Conservation (phyloP, 2,888 invertebrate genomes). For the Seira ritae region DNA sequence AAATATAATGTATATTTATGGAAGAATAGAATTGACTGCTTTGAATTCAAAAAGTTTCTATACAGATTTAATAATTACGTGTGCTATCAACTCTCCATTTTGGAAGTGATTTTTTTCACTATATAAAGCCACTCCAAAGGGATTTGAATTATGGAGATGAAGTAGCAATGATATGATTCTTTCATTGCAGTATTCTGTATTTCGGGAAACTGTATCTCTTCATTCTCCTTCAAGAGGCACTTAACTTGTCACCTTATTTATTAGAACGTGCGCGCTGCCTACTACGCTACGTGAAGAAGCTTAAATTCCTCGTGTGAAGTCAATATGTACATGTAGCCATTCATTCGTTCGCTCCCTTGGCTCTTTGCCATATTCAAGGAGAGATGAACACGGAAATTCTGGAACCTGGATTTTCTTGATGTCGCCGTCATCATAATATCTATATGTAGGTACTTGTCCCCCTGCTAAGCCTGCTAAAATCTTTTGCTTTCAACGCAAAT, state of each 20-base stretch:
- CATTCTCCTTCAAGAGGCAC: slow-evolving; percentile 1
- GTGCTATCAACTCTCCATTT: no score
- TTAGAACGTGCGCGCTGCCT: background rate
- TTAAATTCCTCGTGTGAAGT: background rate
- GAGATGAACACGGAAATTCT: background rate
- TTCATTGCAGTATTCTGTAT: no score
- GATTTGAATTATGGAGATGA: no score
- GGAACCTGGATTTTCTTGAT: background rate
- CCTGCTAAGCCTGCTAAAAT: no score
- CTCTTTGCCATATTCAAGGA: background rate
- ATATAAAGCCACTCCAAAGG: no score
- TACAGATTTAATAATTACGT: no score
- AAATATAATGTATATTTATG: no score
- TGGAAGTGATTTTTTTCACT: no score
- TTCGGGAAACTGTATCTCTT: background rate
- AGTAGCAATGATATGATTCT: no score
- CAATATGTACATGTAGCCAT: background rate
- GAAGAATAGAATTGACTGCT: no score
- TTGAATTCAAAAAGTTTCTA: no score
- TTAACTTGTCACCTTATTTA: slow-evolving; percentile 19
- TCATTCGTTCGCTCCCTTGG: background rate
- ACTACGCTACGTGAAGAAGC: background rate
- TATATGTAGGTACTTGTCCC: background rate
- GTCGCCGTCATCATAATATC: background rate
- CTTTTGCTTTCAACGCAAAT: no score